Evolutionary conservation across 2,797 vertebrate species (phyloP).

Genomic region (Peromyscus melanophrys): DNA sequence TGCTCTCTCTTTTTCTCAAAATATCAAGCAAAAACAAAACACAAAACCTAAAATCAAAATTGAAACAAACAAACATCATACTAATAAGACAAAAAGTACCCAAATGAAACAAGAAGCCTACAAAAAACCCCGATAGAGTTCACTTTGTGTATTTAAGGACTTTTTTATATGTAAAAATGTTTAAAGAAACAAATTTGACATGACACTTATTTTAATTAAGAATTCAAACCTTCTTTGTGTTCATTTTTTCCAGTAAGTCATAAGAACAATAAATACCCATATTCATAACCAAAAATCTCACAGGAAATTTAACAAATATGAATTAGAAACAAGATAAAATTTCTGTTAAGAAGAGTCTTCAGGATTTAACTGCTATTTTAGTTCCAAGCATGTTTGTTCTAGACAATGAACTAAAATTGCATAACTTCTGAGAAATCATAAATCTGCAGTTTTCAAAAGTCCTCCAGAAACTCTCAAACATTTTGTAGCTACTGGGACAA

Average conservation of each 20-base stretch:
- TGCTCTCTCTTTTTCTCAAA: background rate
- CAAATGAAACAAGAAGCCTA: background rate
- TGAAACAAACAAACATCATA: background rate
- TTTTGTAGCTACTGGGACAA: background rate
- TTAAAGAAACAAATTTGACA: background rate
- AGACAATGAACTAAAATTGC: background rate
- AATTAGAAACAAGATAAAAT: background rate
- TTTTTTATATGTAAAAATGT: background rate
- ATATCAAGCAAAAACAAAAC: background rate
- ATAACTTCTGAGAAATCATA: background rate
- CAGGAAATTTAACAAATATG: background rate
- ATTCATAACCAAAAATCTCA: background rate
- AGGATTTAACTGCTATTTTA: background rate
- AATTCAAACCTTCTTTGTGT: background rate
- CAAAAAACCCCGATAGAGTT: background rate
- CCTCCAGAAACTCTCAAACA: background rate
- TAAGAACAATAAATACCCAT: background rate
- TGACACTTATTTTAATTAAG: background rate
- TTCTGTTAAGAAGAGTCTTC: background rate
- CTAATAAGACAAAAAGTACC: background rate
- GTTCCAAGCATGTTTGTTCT: fast-evolving
- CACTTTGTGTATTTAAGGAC: background rate
- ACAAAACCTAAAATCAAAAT: background rate
- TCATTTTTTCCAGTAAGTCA: background rate
- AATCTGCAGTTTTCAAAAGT: background rate